Percentiles rank a stretch among this genome's conserved stretches.
phyloP scores from a whole-genome alignment of 2,113 vertebrate genomes.

The Pristiophorus japonicus region DNA sequence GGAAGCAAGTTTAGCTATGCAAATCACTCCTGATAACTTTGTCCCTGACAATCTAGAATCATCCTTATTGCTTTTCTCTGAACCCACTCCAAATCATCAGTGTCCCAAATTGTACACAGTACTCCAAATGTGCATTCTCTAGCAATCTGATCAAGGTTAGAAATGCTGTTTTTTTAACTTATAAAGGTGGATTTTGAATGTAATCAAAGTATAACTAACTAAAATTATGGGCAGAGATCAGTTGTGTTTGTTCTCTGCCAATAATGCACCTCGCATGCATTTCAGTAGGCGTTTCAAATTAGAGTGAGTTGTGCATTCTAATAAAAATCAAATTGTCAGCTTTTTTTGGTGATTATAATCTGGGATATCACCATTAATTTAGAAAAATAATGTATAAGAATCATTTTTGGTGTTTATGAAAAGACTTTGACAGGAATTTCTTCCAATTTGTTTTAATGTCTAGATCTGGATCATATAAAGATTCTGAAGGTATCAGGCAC shows the following conservation, averaged over 20 bases:
- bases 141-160: not conserved
- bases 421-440: conserved; percentile 5
- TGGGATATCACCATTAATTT: not conserved
- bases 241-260: not conserved
- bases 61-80: not conserved
- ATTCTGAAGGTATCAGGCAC: conserved; percentile 84
- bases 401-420: not conserved
- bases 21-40: not conserved
- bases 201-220: not conserved
- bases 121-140: not conserved
- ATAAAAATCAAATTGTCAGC: not conserved
- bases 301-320: not conserved
- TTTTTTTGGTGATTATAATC: conserved; percentile 7
- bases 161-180: not conserved
- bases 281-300: not conserved
- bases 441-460: not conserved
- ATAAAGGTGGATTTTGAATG: not conserved
- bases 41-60: not conserved
- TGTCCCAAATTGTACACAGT: not conserved
- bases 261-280: not conserved
- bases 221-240: not conserved
- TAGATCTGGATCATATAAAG: conserved; percentile 90
- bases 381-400: not conserved
- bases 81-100: not conserved
- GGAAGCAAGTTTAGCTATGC: not conserved